Conservation (phyloP, 2,797 vertebrate genomes). For the Darevskia nairensis region DNA sequence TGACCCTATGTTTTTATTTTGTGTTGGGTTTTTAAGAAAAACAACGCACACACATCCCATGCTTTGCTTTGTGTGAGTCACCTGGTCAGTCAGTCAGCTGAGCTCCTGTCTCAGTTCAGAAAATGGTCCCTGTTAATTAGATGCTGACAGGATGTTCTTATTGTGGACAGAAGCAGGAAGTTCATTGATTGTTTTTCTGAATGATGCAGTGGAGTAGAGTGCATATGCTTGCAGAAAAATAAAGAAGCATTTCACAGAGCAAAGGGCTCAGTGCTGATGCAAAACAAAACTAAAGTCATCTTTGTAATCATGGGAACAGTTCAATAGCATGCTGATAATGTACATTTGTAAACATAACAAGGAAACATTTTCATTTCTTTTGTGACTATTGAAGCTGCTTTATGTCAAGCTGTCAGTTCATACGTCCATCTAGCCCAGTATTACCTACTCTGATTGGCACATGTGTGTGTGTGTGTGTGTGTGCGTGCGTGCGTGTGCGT, state of each 20-base stretch:
- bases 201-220: neutral
- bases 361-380: neutral
- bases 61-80: neutral
- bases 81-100: neutral
- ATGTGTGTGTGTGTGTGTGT: too few species aligned
- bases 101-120: neutral
- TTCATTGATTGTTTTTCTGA: neutral
- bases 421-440: neutral
- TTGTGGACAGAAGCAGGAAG: neutral
- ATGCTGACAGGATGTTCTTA: neutral
- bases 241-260: neutral
- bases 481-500: too few species aligned
- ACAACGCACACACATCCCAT: neutral
- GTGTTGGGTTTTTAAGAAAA: neutral
- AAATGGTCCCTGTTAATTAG: neutral
- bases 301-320: neutral
- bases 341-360: neutral
- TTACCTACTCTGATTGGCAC: neutral
- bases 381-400: neutral
- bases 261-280: neutral
- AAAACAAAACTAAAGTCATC: neutral
- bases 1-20: neutral
- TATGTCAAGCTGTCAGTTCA: neutral
- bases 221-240: neutral
- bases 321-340: neutral